These are phyloP conservation scores for Corydoras maculifer DNA, from an alignment of 2,113 vertebrate genomes.

Conservation along the genomic window DNA sequence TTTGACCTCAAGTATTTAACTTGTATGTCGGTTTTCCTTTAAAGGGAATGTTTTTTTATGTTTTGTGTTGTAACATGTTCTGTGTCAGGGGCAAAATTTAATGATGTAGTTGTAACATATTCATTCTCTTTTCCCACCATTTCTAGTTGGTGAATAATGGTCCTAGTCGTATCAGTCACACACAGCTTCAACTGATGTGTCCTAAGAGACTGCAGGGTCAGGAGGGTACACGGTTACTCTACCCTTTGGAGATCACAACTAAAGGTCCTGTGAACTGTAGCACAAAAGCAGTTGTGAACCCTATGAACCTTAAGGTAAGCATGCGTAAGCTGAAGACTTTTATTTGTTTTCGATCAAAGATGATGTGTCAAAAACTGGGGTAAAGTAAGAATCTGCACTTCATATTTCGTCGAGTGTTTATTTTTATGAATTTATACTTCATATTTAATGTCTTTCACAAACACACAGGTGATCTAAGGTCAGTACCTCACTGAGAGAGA, in stretches of 20 bases:
- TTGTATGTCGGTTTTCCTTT: too few relatives aligned
- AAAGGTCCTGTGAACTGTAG: slow-evolving; percentile 76
- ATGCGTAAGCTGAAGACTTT: background rate
- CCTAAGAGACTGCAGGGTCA: slow-evolving; percentile 64
- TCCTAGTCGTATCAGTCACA: slow-evolving; percentile 77
- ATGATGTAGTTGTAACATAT: too few relatives aligned
- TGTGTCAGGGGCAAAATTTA: too few relatives aligned
- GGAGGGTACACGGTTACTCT: slow-evolving; percentile 56
- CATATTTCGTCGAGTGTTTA: too few relatives aligned
- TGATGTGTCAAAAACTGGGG: too few relatives aligned
- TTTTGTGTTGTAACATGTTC: too few relatives aligned
- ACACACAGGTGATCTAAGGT: background rate
- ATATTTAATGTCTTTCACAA: background rate
- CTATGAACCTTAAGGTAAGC: slow-evolving; percentile 68
- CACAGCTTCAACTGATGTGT: slow-evolving; percentile 71
- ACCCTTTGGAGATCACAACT: slow-evolving; percentile 68
- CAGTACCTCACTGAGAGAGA: too few relatives aligned
- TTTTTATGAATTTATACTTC: too few relatives aligned
- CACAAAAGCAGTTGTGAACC: slow-evolving; percentile 64
- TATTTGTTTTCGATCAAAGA: too few relatives aligned
- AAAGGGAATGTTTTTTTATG: too few relatives aligned
- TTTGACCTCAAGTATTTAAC: too few relatives aligned
- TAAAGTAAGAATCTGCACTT: too few relatives aligned
- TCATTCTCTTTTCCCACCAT: background rate
- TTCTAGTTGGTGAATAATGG: slow-evolving; percentile 77